These are phyloP conservation scores for Orussus abietinus DNA, from an alignment of 1,140 invertebrate species.

Conservation along the genomic window DNA sequence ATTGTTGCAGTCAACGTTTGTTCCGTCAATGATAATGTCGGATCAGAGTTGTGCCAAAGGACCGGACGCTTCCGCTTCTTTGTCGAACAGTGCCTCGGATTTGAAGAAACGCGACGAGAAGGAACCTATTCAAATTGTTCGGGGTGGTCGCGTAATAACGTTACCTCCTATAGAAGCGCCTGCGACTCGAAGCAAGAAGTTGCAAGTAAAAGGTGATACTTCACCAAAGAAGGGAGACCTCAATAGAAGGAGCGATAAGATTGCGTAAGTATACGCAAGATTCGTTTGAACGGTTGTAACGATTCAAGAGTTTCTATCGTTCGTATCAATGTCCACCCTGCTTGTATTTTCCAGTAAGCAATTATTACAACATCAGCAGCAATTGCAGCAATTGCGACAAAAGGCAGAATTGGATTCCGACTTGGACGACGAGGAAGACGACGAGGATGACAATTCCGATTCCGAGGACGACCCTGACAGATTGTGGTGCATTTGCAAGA, in stretches of 20 bases:
- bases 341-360: too few relatives aligned
- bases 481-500: slow-evolving; percentile 93
- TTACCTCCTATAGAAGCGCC: slow-evolving; percentile 75
- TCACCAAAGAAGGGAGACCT: slow-evolving; percentile 14
- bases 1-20: slow-evolving; percentile 17
- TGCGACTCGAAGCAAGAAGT: slow-evolving; percentile 59
- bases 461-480: slow-evolving; percentile 91
- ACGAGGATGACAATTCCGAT: slow-evolving; percentile 59
- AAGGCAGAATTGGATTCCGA: slow-evolving; percentile 16
- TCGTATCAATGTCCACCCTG: too few relatives aligned
- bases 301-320: too few relatives aligned
- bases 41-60: slow-evolving; percentile 13
- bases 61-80: slow-evolving; percentile 19
- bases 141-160: slow-evolving; percentile 68
- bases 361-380: slow-evolving; percentile 1
- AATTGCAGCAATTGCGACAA: slow-evolving; percentile 4
- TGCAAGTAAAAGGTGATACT: slow-evolving; percentile 41
- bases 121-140: slow-evolving; percentile 65
- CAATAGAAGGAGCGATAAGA: slow-evolving; percentile 25
- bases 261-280: too few relatives aligned
- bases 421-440: slow-evolving; percentile 44
- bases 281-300: too few relatives aligned
- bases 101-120: slow-evolving; percentile 38
- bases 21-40: slow-evolving; percentile 25
- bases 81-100: slow-evolving; percentile 32